Conservation (phyloP, 2,797 vertebrate genomes). For the Salarias fasciatus region DNA sequence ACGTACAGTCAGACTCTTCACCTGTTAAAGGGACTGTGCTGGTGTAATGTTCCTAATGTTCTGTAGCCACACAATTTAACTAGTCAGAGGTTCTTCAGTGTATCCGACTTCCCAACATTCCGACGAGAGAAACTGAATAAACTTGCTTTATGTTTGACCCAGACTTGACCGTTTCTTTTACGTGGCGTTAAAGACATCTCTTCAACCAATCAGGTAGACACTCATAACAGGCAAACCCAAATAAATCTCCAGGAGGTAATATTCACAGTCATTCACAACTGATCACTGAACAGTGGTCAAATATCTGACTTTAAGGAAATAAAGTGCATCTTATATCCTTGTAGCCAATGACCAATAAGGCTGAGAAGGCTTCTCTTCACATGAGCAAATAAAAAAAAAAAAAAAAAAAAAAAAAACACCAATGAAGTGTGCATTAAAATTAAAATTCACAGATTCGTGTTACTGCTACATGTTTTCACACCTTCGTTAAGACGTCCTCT, state of each 20-base stretch:
- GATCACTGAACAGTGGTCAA: conserved; percentile 12
- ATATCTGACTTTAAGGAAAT: conserved; percentile 28
- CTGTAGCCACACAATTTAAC: not conserved
- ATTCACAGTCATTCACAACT: conserved; percentile 29
- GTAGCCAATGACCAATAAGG: conserved; percentile 1
- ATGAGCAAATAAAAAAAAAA: conserved; percentile 33
- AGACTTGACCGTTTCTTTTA: not conserved
- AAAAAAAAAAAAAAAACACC: conserved; percentile 12
- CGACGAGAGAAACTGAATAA: conserved; percentile 23
- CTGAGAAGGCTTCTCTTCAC: conserved; percentile 20
- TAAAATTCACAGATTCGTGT: conserved; percentile 27
- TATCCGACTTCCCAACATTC: conserved; percentile 8
- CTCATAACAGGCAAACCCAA: conserved; percentile 24
- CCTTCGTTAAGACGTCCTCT: conserved; percentile 23
- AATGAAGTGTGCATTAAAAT: conserved; percentile 3
- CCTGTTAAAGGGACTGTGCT: not conserved
- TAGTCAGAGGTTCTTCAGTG: conserved; percentile 3
- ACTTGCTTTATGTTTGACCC: conserved; percentile 9
- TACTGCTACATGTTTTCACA: not conserved
- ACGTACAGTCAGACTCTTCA: conserved; percentile 1
- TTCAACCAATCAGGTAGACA: conserved; percentile 4
- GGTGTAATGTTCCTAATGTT: not conserved
- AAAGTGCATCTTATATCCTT: conserved; percentile 21
- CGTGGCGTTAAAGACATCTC: not conserved
- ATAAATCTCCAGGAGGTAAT: conserved; percentile 4